These are phyloP conservation scores for Tachysurus fulvidraco DNA, from an alignment of 2,113 vertebrate genomes.

Conservation along the genomic window DNA sequence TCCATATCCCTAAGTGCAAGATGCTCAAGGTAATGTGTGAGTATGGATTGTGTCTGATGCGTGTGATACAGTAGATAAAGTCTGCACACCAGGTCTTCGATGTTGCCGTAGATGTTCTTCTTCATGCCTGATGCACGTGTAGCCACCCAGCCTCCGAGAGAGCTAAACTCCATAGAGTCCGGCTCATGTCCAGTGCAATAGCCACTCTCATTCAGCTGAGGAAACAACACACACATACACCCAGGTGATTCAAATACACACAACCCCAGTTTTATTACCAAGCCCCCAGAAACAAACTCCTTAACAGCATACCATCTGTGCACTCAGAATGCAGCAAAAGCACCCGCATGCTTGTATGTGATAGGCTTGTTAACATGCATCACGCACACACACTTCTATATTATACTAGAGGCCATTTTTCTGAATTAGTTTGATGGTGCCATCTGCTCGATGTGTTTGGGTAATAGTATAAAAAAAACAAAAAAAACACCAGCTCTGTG, in stretches of 20 bases:
- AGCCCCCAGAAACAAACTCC: slow-evolving; percentile 81
- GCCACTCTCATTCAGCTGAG: slow-evolving; percentile 90
- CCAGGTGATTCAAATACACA: slow-evolving; percentile 22
- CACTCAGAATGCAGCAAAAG: slow-evolving; percentile 56
- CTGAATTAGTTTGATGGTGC: slow-evolving; percentile 85
- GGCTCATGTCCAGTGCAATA: slow-evolving; percentile 98
- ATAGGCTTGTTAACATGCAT: slow-evolving; percentile 78
- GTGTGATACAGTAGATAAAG: background rate
- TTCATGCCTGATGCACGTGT: slow-evolving; percentile 99
- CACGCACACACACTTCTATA: slow-evolving; percentile 78
- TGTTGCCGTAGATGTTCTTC: slow-evolving; percentile 99
- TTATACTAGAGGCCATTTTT: slow-evolving; percentile 85
- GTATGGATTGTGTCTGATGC: background rate
- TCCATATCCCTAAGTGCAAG: background rate
- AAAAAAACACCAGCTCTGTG: slow-evolving; percentile 56
- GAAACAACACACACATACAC: slow-evolving; percentile 39
- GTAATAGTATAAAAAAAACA: slow-evolving; percentile 5
- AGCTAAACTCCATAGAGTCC: slow-evolving; percentile 98
- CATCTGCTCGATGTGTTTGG: slow-evolving; percentile 78
- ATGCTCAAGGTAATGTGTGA: background rate
- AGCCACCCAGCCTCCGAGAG: slow-evolving; percentile 96
- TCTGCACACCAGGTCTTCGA: slow-evolving; percentile 91
- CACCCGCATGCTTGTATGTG: slow-evolving; percentile 60
- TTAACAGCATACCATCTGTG: slow-evolving; percentile 88
- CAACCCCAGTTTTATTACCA: slow-evolving; percentile 44